phyloP scores from a whole-genome alignment of 2,113 vertebrate species.

The Cygnus buccinator region DNA sequence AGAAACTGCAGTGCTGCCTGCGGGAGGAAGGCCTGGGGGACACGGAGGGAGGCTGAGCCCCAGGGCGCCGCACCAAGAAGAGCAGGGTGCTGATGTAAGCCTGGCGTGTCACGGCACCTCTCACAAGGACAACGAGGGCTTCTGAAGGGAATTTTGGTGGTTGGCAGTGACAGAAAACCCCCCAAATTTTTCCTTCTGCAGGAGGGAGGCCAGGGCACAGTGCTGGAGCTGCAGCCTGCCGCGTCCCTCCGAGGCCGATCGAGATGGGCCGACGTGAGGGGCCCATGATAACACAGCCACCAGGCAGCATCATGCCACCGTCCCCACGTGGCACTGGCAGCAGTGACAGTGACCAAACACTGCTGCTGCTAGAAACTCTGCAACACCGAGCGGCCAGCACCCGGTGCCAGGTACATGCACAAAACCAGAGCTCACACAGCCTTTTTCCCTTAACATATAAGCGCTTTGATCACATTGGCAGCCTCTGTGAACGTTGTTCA shows the following conservation, averaged over 20 bases:
- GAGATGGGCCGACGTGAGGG: background rate
- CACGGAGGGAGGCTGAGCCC: too few species aligned
- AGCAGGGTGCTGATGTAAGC: background rate
- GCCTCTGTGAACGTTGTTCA: background rate
- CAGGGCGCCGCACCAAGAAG: background rate
- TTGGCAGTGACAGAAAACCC: background rate
- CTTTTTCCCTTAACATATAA: background rate
- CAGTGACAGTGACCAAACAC: background rate
- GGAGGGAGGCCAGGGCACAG: background rate
- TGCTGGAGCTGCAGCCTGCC: background rate
- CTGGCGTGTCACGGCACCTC: background rate
- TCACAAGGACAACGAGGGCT: background rate
- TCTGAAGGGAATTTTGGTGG: background rate
- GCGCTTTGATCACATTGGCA: background rate
- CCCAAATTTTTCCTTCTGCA: background rate
- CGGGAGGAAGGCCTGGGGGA: too few species aligned
- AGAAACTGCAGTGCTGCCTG: background rate
- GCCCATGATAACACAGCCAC: background rate
- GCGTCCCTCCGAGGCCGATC: accelerated
- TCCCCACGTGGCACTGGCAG: background rate
- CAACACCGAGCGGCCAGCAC: background rate
- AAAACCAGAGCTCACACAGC: background rate
- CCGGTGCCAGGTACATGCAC: background rate
- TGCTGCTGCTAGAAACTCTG: background rate
- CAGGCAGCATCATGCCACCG: accelerated